Conservation (phyloP, 2,797 vertebrate genomes). For the Clarias laeviceps region DNA sequence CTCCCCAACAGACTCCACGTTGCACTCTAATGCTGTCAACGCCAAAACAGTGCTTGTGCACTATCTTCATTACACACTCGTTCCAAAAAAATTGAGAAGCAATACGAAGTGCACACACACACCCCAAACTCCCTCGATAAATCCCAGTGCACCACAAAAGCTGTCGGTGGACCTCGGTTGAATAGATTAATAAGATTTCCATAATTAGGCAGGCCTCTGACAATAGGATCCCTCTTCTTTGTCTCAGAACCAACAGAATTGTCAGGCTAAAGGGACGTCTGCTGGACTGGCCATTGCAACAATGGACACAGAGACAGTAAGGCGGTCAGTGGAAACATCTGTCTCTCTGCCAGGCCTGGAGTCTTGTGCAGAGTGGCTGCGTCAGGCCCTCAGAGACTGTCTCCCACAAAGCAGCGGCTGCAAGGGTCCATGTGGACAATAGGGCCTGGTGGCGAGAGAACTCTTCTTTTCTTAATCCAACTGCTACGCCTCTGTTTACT, state of each 20-base stretch:
- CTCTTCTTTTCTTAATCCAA: constrained; percentile 43
- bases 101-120: constrained; percentile 65
- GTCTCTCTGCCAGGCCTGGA: constrained; percentile 67
- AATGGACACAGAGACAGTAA: constrained; percentile 78
- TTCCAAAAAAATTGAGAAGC: constrained; percentile 31
- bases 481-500: constrained; percentile 38
- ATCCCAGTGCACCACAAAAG: constrained; percentile 79
- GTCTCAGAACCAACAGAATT: constrained; percentile 86
- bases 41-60: constrained; percentile 4
- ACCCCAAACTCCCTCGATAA: constrained; percentile 74
- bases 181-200: constrained; percentile 99
- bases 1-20: neutral
- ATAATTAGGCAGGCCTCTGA: constrained; percentile 88
- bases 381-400: constrained; percentile 17
- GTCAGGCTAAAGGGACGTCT: constrained; percentile 80
- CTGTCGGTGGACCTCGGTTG: constrained; percentile 80
- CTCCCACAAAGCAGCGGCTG: constrained; percentile 48
- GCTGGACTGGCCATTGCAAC: constrained; percentile 69
- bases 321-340: constrained; percentile 78
- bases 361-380: constrained; percentile 13
- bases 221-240: constrained; percentile 94
- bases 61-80: constrained; percentile 65
- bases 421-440: constrained; percentile 47
- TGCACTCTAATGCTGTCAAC: constrained; percentile 8
- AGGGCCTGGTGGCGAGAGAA: constrained; percentile 39